Evolutionary conservation across 92 coral and sea anemone genomes (phyloP).

Genomic region (Paramuricea clavata): DNA sequence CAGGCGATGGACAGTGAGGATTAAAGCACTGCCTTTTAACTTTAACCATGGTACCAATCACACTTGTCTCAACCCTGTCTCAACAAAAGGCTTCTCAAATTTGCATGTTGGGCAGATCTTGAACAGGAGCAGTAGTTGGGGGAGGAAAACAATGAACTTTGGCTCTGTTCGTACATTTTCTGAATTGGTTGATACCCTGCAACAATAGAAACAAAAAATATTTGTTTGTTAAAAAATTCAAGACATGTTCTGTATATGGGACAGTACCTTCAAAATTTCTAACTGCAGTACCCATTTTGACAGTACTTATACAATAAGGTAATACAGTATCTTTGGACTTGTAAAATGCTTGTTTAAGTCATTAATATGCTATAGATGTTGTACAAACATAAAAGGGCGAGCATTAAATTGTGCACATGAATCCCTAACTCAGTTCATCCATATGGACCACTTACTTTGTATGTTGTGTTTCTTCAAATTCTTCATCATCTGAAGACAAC

Average conservation of each 20-base stretch:
- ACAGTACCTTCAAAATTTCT: too few species aligned
- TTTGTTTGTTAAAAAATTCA: background rate
- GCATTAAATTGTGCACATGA: too few species aligned
- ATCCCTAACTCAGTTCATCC: too few species aligned
- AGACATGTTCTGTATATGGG: too few species aligned
- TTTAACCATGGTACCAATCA: constrained; percentile 65
- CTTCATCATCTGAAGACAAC: constrained; percentile 14
- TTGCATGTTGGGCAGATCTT: constrained; percentile 68
- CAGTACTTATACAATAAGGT: too few species aligned
- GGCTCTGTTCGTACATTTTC: constrained; percentile 62
- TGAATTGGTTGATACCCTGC: background rate
- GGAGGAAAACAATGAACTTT: constrained; percentile 62
- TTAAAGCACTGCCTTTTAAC: constrained; percentile 54
- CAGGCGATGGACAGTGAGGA: constrained; percentile 56
- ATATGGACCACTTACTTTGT: too few species aligned
- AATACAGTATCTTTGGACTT: too few species aligned
- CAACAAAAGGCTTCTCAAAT: constrained; percentile 50
- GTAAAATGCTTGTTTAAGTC: too few species aligned
- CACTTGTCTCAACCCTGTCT: constrained; percentile 49
- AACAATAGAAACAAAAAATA: background rate
- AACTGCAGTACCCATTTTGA: too few species aligned
- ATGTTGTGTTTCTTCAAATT: too few species aligned
- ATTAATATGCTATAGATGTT: background rate
- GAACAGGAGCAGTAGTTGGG: constrained; percentile 66
- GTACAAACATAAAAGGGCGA: too few species aligned